Conservation (phyloP, 2,797 vertebrate genomes). For the Etheostoma perlongum region DNA sequence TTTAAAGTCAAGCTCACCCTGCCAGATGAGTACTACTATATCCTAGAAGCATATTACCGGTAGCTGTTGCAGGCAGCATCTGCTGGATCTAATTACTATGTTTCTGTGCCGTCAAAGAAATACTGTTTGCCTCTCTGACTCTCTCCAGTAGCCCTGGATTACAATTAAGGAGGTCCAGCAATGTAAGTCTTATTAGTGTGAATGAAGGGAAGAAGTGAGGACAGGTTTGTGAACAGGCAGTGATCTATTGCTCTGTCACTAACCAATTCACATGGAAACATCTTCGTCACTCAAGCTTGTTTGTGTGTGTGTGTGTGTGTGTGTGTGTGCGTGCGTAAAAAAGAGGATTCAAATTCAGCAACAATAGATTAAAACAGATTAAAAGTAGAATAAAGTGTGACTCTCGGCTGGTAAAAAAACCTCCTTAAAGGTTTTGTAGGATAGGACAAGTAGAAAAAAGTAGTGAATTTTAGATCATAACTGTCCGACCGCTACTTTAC, state of each 20-base stretch:
- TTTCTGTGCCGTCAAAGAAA: constrained; percentile 79
- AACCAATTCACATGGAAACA: not conserved
- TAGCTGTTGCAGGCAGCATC: constrained; percentile 72
- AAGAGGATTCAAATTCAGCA: not conserved
- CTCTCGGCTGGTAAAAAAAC: not conserved
- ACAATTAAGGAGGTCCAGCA: constrained; percentile 64
- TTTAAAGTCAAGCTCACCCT: constrained; percentile 50
- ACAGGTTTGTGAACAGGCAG: constrained; percentile 17
- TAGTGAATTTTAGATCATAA: not conserved
- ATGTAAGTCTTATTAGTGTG: constrained; percentile 60
- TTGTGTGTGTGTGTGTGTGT: no score
- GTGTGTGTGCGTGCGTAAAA: not conserved
- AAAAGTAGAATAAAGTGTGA: not conserved
- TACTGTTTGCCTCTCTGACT: constrained; percentile 67
- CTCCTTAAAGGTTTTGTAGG: not conserved
- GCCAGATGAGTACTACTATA: constrained; percentile 53
- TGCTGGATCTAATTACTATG: constrained; percentile 79
- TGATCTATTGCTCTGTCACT: constrained; percentile 2
- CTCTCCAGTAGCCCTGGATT: constrained; percentile 72
- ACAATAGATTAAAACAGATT: no score
- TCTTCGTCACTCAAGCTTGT: constrained; percentile 17
- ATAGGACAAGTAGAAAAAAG: not conserved
- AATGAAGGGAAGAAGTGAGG: constrained; percentile 48
- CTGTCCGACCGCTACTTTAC: not conserved
- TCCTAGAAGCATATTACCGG: constrained; percentile 68